Percentiles rank a stretch among this genome's conserved stretches.
Conservation (phyloP, 2,888 invertebrate genomes). For the Helicoverpa assulta region DNA sequence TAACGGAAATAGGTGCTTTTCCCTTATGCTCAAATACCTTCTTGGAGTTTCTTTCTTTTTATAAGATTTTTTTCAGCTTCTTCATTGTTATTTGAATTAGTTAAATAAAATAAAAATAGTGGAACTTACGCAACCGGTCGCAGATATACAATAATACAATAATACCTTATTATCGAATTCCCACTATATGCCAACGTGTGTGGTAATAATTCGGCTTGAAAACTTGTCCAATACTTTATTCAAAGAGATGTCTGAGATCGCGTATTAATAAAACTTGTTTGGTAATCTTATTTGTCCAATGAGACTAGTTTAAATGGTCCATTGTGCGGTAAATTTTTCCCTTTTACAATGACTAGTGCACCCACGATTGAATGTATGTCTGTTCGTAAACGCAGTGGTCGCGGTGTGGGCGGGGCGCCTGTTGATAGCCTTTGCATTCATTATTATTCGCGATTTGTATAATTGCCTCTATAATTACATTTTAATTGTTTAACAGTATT, state of each 20-base stretch:
- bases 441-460: constrained; percentile 62
- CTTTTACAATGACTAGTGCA: constrained; percentile 57
- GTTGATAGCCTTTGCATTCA: constrained; percentile 66
- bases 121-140: neutral
- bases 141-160: constrained; percentile 25
- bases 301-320: constrained; percentile 40
- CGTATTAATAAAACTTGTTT: constrained; percentile 52
- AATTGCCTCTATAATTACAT: constrained; percentile 45
- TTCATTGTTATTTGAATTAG: constrained; percentile 14
- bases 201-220: constrained; percentile 40
- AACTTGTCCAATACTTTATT: constrained; percentile 41
- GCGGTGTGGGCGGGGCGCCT: constrained; percentile 68
- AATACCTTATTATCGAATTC: constrained; percentile 39
- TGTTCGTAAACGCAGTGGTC: constrained; percentile 62
- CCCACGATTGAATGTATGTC: constrained; percentile 56
- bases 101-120: too few species aligned
- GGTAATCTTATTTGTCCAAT: constrained; percentile 51
- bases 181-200: constrained; percentile 45
- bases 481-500: constrained; percentile 42
- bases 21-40: constrained; percentile 1
- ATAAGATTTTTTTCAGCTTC: neutral
- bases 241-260: constrained; percentile 31
- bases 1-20: too few species aligned
- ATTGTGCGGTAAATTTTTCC: constrained; percentile 54
- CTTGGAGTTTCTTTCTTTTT: neutral